phyloP scores from a whole-genome alignment of 2,888 invertebrate genomes.

The Proisotoma minuta region DNA sequence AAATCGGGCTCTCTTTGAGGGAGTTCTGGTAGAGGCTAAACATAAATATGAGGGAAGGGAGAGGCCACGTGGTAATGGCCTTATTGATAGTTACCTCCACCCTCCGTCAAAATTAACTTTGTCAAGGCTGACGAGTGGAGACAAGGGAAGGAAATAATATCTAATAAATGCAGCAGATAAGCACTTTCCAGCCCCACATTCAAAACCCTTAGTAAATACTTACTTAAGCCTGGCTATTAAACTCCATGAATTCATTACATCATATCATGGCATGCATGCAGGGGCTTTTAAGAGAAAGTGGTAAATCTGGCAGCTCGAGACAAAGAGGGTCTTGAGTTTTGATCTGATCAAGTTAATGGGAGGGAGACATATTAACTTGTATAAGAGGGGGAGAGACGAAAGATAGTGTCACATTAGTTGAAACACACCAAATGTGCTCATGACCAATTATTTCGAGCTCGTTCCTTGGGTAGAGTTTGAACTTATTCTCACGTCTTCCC shows the following conservation, averaged over 20 bases:
- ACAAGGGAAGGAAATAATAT: not conserved
- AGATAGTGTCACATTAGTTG: constrained; percentile 38
- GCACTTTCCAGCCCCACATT: constrained; percentile 5
- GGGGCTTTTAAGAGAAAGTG: not conserved
- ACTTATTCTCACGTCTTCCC: not conserved
- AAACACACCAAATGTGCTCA: constrained; percentile 34
- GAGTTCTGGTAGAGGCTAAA: constrained; percentile 12
- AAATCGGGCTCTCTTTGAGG: no score
- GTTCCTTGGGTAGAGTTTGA: not conserved
- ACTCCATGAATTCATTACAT: constrained; percentile 5
- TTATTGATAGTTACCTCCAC: constrained; percentile 19
- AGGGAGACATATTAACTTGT: constrained; percentile 31
- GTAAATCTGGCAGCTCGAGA: constrained; percentile 1
- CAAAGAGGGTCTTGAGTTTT: constrained; percentile 1
- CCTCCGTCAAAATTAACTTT: constrained; percentile 1
- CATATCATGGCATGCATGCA: not conserved
- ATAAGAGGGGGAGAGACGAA: constrained; percentile 31
- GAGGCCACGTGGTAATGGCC: constrained; percentile 30
- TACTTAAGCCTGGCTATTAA: constrained; percentile 17
- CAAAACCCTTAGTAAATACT: constrained; percentile 12
- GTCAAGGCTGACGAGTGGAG: not conserved
- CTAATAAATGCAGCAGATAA: constrained; percentile 10
- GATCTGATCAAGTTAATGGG: not conserved
- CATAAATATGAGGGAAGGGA: constrained; percentile 21
- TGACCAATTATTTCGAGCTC: constrained; percentile 29